Conservation (phyloP, 2,113 vertebrate genomes). For the Climacteris rufus region DNA sequence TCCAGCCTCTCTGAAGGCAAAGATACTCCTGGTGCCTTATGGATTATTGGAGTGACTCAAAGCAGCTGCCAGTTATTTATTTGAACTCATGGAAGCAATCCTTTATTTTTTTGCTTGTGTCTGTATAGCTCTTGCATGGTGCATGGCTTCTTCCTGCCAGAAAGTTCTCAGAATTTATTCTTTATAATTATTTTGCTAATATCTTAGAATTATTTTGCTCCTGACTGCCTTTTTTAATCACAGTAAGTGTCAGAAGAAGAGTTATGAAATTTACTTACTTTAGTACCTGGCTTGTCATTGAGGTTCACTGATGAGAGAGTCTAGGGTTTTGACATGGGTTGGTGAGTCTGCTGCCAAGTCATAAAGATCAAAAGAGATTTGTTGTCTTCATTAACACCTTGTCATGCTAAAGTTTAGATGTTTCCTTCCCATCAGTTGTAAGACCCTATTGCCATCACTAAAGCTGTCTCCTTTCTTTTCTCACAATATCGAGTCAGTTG, state of each 20-base stretch:
- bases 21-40: neutral
- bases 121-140: neutral
- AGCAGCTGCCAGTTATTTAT: neutral
- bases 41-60: neutral
- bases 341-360: neutral
- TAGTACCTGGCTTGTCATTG: neutral
- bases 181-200: neutral
- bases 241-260: neutral
- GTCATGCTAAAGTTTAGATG: neutral
- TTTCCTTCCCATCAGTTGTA: neutral
- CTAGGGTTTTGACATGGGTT: neutral
- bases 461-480: neutral
- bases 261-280: neutral
- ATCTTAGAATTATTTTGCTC: neutral
- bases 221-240: neutral
- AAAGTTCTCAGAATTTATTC: neutral
- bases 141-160: neutral
- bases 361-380: conserved; percentile 15
- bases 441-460: neutral
- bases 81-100: neutral
- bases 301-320: neutral
- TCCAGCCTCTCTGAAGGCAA: neutral
- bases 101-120: neutral
- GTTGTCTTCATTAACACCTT: neutral
- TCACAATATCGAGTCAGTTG: neutral